A percentile compares a stretch with the other conserved stretches of the same genome.
These are phyloP conservation scores for Gandaritis pyraliata DNA, from an alignment of 2,888 invertebrate species.

Conservation along the genomic window DNA sequence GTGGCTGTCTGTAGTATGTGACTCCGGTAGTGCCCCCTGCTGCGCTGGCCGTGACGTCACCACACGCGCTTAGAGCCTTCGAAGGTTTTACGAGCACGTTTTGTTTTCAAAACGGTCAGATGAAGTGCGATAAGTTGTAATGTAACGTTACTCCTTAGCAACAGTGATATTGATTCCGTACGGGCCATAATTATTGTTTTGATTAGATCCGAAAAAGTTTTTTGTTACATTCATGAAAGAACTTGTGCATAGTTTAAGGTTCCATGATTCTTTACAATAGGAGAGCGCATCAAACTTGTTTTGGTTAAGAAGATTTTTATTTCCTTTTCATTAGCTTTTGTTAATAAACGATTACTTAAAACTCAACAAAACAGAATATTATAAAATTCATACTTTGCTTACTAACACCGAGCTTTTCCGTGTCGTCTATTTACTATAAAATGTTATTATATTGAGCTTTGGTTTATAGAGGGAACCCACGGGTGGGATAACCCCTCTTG, in stretches of 20 bases:
- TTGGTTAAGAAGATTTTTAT: constrained; percentile 47
- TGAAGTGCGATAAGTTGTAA: constrained; percentile 31
- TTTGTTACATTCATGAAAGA: too few relatives aligned
- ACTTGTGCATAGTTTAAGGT: too few relatives aligned
- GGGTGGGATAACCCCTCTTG: constrained; percentile 15
- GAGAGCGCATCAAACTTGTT: constrained; percentile 42
- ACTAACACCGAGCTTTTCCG: constrained; percentile 40
- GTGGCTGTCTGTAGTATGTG: constrained; percentile 38
- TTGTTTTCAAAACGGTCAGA: constrained; percentile 51
- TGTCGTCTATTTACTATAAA: constrained; percentile 27
- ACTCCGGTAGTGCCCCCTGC: constrained; percentile 60
- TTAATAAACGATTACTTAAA: constrained; percentile 75
- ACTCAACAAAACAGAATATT: constrained; percentile 66
- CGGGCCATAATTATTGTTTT: too few relatives aligned
- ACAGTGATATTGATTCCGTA: too few relatives aligned
- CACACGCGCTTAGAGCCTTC: constrained; percentile 54
- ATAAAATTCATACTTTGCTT: constrained; percentile 64
- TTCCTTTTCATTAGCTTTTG: constrained; percentile 76
- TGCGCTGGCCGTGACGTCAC: constrained; percentile 21
- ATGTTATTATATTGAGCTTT: constrained; percentile 62
- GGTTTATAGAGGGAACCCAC: constrained; percentile 49
- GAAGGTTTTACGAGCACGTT: constrained; percentile 55
- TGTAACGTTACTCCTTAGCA: constrained; percentile 4
- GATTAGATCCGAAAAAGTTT: too few relatives aligned
- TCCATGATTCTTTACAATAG: not conserved